phyloP scores from a whole-genome alignment of 37 sponge, comb jelly and placozoan species.

The Bolinopsis microptera region DNA sequence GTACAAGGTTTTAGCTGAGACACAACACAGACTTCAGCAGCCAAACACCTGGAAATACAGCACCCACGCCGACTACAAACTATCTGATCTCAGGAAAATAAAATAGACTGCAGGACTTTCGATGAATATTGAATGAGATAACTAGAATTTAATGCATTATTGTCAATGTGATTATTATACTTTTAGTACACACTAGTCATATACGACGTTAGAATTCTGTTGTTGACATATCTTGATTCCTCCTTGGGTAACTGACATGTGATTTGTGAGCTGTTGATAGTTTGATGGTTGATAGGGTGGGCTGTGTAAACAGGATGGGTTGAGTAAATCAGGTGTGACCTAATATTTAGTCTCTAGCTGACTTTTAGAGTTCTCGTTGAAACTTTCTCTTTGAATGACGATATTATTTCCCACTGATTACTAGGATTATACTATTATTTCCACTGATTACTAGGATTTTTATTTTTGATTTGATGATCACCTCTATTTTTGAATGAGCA shows the following conservation, averaged over 20 bases:
- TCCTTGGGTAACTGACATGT: background rate
- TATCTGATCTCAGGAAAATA: background rate
- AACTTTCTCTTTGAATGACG: background rate
- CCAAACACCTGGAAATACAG: slow-evolving; percentile 64
- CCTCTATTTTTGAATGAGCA: too few species aligned
- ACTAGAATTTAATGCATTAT: background rate
- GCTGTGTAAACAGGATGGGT: background rate
- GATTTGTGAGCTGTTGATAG: background rate
- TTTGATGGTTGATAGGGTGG: background rate
- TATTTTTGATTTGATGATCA: background rate
- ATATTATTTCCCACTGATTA: background rate
- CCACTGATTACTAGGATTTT: background rate
- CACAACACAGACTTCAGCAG: slow-evolving; percentile 12
- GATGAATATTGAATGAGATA: background rate
- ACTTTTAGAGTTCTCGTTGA: background rate
- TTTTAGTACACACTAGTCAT: too few species aligned
- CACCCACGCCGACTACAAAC: slow-evolving; percentile 42
- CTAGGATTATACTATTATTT: background rate
- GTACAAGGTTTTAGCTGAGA: slow-evolving; percentile 60
- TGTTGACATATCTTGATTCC: background rate
- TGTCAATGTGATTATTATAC: background rate
- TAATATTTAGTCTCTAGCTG: background rate
- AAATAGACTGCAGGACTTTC: background rate
- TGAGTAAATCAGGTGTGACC: background rate
- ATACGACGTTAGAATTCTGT: background rate